Percentiles rank a stretch among this genome's conserved stretches.
These are phyloP conservation scores for Capra hircus DNA, from an alignment of 2,113 vertebrate species.

Conservation along the genomic window DNA sequence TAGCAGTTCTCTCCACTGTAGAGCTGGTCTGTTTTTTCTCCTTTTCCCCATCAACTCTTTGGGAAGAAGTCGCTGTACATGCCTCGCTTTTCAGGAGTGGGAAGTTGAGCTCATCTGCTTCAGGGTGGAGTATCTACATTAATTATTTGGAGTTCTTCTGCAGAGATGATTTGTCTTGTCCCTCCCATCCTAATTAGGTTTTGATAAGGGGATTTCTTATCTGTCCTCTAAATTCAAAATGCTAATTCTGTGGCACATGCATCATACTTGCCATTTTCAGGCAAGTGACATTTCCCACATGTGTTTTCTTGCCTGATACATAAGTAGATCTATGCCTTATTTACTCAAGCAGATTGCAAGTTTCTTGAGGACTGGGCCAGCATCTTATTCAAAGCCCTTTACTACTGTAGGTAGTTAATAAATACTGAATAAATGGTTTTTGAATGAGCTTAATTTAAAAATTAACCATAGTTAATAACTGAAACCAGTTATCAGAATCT, in stretches of 20 bases:
- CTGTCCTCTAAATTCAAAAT: constrained; percentile 43
- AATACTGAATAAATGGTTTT: constrained; percentile 28
- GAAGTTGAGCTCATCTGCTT: neutral
- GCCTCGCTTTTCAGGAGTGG: neutral
- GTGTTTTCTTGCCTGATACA: constrained; percentile 9
- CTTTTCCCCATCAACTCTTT: neutral
- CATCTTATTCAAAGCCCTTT: constrained; percentile 14
- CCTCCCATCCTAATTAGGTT: neutral
- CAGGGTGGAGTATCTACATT: neutral
- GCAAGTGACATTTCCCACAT: neutral
- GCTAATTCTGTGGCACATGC: neutral
- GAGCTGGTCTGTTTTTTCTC: neutral
- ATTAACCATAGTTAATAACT: neutral
- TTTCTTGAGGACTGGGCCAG: constrained; percentile 3
- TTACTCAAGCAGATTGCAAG: neutral
- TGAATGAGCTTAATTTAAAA: constrained; percentile 31
- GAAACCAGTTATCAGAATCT: neutral
- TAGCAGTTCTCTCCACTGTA: neutral
- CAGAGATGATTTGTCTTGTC: neutral
- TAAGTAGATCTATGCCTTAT: constrained; percentile 1
- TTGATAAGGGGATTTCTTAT: constrained; percentile 30
- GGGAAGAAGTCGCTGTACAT: neutral
- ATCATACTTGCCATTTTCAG: neutral
- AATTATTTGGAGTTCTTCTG: neutral
- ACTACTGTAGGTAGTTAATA: neutral